A percentile compares a stretch with the other conserved stretches of the same genome.
phyloP scores from a whole-genome alignment of 2,797 vertebrate species.

The Avahi laniger region DNA sequence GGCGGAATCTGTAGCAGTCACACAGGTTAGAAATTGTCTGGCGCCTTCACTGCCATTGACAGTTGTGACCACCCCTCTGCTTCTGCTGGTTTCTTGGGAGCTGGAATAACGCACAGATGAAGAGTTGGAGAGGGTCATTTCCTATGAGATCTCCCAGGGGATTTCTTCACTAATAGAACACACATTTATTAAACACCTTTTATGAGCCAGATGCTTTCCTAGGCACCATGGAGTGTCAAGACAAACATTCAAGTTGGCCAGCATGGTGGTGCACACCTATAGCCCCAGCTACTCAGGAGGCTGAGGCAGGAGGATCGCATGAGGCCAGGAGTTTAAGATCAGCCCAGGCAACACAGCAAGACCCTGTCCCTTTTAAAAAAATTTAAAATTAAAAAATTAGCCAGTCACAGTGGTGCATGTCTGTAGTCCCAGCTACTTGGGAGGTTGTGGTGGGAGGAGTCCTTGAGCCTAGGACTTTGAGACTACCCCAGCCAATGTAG shows the following conservation, averaged over 20 bases:
- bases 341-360: background rate
- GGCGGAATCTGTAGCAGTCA: background rate
- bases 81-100: background rate
- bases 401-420: background rate
- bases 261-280: background rate
- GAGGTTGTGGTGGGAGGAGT: background rate
- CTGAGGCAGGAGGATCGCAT: background rate
- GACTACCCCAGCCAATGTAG: background rate
- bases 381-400: background rate
- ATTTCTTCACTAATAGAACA: background rate
- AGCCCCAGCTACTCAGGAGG: background rate
- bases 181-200: background rate
- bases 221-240: background rate
- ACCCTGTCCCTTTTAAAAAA: background rate
- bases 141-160: background rate
- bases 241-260: background rate
- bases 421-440: background rate
- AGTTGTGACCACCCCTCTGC: background rate
- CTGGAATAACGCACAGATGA: fast-evolving
- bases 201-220: background rate
- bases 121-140: background rate
- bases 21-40: background rate
- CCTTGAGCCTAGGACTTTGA: background rate
- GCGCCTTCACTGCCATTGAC: background rate
- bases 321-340: background rate